Conservation (phyloP, 1,140 invertebrate species). For the roundworm (Caenorhabditis elegans) region DNA sequence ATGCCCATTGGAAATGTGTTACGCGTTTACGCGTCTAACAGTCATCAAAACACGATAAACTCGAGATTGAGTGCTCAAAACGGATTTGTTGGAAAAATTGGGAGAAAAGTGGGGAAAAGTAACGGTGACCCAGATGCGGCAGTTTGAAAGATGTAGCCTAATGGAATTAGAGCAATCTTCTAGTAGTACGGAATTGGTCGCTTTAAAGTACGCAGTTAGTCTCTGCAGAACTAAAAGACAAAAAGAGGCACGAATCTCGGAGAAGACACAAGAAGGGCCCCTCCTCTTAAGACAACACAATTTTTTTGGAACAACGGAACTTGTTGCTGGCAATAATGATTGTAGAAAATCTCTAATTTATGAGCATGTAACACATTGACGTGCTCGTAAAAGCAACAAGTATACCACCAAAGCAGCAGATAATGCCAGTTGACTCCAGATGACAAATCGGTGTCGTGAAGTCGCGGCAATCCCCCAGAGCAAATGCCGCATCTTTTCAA, state of each 20-base stretch:
- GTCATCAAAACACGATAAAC: not conserved
- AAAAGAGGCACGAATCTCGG: not conserved
- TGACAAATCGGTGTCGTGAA: slow-evolving; percentile 1
- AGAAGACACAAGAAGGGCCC: not conserved
- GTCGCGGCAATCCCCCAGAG: slow-evolving; percentile 25
- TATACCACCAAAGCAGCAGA: not conserved
- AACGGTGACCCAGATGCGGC: slow-evolving; percentile 8
- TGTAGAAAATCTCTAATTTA: not conserved
- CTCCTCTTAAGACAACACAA: not conserved
- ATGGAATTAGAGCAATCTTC: slow-evolving; percentile 27
- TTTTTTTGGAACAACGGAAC: slow-evolving; percentile 23
- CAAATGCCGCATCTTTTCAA: slow-evolving; percentile 23
- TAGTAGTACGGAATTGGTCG: slow-evolving; percentile 5
- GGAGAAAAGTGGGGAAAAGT: too few species aligned
- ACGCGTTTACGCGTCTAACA: not conserved
- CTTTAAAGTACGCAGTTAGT: slow-evolving; percentile 1
- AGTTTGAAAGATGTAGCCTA: not conserved
- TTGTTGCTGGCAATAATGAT: not conserved
- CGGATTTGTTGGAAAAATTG: not conserved
- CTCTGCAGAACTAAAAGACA: not conserved
- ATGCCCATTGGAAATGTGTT: not conserved
- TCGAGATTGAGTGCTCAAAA: not conserved
- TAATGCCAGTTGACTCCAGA: slow-evolving; percentile 25
- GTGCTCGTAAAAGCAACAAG: not conserved
- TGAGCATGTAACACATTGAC: not conserved